A percentile compares a stretch with the other conserved stretches of the same genome.
Conservation (phyloP, 1,140 invertebrate genomes). For the Globodera rostochiensis region DNA sequence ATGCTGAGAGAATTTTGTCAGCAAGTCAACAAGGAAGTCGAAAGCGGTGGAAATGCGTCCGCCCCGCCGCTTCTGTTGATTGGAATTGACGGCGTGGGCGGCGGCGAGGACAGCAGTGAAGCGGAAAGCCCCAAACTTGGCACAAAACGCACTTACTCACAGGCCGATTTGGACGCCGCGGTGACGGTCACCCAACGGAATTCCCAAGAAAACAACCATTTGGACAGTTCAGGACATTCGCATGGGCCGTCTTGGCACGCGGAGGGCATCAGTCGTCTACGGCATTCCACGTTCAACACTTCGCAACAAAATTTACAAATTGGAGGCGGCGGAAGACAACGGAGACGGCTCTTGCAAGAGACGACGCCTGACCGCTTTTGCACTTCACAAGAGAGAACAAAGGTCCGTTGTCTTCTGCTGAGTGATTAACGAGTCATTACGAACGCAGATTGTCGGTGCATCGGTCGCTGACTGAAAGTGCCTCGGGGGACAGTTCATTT, state of each 20-base stretch:
- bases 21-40: background rate
- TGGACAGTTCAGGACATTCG: conserved; percentile 80
- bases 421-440: background rate
- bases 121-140: conserved; percentile 17
- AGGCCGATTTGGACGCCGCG: conserved; percentile 41
- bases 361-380: conserved; percentile 33
- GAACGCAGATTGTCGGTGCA: background rate
- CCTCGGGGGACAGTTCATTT: conserved; percentile 3
- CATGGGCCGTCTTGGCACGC: conserved; percentile 84
- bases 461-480: background rate
- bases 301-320: conserved; percentile 87
- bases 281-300: conserved; percentile 91
- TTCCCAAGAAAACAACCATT: conserved; percentile 15
- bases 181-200: conserved; percentile 28
- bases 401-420: conserved; percentile 3
- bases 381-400: conserved; percentile 30
- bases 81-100: background rate
- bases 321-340: conserved; percentile 73
- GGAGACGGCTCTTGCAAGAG: conserved; percentile 62
- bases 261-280: conserved; percentile 87
- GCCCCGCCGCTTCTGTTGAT: background rate
- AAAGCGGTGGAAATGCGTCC: background rate
- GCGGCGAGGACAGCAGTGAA: conserved; percentile 9
- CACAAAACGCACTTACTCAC: conserved; percentile 35
- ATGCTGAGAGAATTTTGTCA: background rate